Evolutionary conservation across 1,140 invertebrate species (phyloP), one percentile per base, ranked within the genome.

Genomic region (Brachionus angularis): DNA sequence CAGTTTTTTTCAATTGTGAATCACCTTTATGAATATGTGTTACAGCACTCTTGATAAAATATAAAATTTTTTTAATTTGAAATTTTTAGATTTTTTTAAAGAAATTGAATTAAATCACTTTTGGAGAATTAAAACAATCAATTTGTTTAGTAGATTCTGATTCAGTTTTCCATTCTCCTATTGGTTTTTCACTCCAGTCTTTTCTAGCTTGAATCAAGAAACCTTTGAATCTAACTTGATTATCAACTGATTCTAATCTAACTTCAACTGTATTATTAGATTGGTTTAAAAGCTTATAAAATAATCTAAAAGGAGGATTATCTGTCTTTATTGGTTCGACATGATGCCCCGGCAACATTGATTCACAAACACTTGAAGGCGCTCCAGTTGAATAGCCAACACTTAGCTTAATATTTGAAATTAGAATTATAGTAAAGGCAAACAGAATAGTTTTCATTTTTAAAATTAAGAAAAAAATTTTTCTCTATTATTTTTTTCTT

Each of bases 181-280:
- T 39, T 23, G 53, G 33, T 29, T 58, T 34, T 23, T 21, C 53
- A 21, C 23, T 58, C 53, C 53, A 58, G 2, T 58, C 53, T 10
- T 34, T 31, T 58, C 53, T 58, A 21, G 53, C 53, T 58, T 58
- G 53, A 33, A 58, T 58, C n/a, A 58, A 39, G 25, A 58, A 58
- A 8, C 53, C 53, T 58, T 23, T 58, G 18, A 58, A 58, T 23
- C 12, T n/a, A n/a, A n/a, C n/a, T n/a, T n/a, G 21, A 21, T 58
- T 39, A 4, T 29, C 33, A 4, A 39, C 18, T 39, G 36, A 16
- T 58, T 58, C 39, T 39, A 34, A 58, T 58, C 39, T 31, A 58
- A 58, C 21, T 12, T 10, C 39, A 36, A 58, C 53, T 25, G 18
- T 10, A 18, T 39, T 14, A 39, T 31, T 58, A 29, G 10, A 23